Conservation (phyloP, 1,140 invertebrate species). For the Homalodisca vitripennis region DNA sequence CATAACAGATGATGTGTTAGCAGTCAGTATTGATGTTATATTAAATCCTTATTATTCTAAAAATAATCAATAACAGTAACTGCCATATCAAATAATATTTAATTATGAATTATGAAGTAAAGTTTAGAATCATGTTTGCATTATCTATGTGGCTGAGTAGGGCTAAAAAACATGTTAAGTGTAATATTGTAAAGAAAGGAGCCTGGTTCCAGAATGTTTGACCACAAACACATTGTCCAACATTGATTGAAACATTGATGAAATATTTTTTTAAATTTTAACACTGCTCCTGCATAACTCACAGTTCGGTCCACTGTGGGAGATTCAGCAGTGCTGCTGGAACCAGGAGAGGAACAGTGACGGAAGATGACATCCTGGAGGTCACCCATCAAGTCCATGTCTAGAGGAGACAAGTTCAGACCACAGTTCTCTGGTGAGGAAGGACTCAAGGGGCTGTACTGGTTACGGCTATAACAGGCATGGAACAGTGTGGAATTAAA, state of each 20-base stretch:
- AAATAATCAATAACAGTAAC: no score
- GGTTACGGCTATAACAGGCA: constrained; percentile 16
- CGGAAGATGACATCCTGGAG: constrained; percentile 59
- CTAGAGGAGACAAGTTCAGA: constrained; percentile 51
- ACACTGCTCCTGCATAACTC: constrained; percentile 42
- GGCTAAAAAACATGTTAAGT: not conserved
- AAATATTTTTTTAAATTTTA: not conserved
- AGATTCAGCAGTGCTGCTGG: constrained; percentile 47
- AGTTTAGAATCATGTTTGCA: no score
- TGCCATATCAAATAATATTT: no score
- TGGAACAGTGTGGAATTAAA: no score
- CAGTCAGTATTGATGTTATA: no score
- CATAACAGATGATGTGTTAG: no score
- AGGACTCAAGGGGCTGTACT: constrained; percentile 38
- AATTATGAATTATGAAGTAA: no score
- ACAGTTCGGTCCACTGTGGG: constrained; percentile 57
- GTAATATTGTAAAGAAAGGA: not conserved
- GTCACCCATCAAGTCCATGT: constrained; percentile 66
- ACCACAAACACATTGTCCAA: not conserved
- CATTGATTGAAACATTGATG: not conserved
- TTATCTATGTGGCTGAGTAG: no score
- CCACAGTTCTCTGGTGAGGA: constrained; percentile 43
- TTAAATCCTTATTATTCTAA: no score
- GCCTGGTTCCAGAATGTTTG: not conserved
- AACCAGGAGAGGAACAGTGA: constrained; percentile 45